These are phyloP conservation scores for Vireo altiloquus DNA, from an alignment of 2,113 vertebrate genomes.

Conservation along the genomic window DNA sequence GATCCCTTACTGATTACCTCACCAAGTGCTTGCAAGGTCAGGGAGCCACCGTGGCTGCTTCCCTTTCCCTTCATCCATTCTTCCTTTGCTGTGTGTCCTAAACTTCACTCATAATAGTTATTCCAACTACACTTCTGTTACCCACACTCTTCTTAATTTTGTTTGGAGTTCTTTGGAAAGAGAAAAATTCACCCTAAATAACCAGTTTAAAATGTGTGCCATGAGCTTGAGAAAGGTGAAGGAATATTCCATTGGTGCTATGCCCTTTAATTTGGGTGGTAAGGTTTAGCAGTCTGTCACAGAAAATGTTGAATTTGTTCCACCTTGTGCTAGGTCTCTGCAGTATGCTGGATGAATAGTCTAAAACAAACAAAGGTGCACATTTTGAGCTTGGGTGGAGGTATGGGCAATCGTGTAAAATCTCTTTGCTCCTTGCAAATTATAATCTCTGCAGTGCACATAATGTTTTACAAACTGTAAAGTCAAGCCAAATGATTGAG, in stretches of 20 bases:
- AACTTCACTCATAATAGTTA: neutral
- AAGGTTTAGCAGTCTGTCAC: neutral
- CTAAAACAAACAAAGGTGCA: neutral
- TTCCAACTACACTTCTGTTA: neutral
- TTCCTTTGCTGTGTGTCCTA: neutral
- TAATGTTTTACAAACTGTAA: neutral
- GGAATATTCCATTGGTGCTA: neutral
- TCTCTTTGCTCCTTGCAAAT: neutral
- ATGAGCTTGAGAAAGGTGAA: neutral
- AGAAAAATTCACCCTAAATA: neutral
- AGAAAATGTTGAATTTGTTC: neutral
- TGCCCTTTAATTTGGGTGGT: neutral
- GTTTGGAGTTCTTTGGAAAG: neutral
- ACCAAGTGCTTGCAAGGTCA: neutral
- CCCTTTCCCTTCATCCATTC: neutral
- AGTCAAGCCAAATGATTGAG: neutral
- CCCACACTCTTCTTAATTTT: neutral
- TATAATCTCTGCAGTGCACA: neutral
- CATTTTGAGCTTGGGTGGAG: neutral
- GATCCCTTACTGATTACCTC: neutral
- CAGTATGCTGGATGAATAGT: neutral
- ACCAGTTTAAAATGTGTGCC: fast-evolving
- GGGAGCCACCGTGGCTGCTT: neutral
- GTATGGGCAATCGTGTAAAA: neutral
- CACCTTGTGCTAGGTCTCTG: neutral